Evolutionary conservation across 2,797 vertebrate genomes (phyloP).

Genomic region (Rousettus madagascariensis): DNA sequence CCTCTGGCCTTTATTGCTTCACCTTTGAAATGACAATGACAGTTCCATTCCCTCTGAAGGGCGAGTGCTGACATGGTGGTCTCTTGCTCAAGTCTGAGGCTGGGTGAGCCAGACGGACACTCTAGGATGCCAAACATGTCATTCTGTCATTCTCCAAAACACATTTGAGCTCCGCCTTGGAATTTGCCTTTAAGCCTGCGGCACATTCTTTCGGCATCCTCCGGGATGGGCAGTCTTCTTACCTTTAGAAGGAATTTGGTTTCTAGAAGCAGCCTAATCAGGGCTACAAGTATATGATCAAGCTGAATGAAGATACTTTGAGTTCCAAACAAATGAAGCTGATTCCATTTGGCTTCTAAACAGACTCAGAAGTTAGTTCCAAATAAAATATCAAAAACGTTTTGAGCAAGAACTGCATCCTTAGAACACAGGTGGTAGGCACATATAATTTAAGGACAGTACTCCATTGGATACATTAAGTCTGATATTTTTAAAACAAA

Average conservation of each 20-base stretch:
- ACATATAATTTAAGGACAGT: not conserved
- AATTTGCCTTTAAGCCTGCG: not conserved
- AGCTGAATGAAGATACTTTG: constrained; percentile 17
- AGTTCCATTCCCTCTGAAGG: accelerated
- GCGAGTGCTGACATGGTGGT: accelerated
- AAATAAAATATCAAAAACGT: not conserved
- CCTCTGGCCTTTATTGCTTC: not conserved
- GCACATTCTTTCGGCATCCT: not conserved
- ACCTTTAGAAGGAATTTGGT: not conserved
- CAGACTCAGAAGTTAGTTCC: not conserved
- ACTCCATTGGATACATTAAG: not conserved
- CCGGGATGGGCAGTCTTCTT: not conserved
- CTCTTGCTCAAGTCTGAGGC: not conserved
- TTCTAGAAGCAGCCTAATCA: not conserved
- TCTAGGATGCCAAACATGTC: not conserved
- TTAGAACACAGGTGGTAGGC: not conserved
- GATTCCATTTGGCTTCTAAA: constrained; percentile 33
- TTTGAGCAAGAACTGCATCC: not conserved
- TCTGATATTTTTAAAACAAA: not conserved
- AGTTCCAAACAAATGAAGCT: constrained; percentile 42
- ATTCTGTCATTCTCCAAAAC: not conserved
- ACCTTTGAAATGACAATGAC: not conserved
- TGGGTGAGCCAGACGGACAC: accelerated
- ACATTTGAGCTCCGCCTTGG: not conserved
- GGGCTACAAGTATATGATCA: not conserved